Base-by-base conservation (phyloP, 2,113 vertebrate species). In the Neodontobutis hainanensis region DNA sequence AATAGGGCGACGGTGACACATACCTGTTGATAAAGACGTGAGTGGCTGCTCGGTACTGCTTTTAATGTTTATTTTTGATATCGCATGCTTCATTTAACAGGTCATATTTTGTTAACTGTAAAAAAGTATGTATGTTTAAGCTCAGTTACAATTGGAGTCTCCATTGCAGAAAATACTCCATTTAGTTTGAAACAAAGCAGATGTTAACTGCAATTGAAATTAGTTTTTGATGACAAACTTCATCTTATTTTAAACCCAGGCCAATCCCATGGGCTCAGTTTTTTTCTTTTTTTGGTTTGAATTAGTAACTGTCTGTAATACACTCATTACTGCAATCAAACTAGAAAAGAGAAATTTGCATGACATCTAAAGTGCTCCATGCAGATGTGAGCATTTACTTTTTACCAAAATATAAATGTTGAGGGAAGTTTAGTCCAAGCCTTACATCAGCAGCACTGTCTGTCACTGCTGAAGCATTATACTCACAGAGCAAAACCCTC, bases 21-120 rank as follows among this genome's bases (percentile, higher is more conserved):
- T 69, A 11, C 14, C 56, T 45, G 44, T 15, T 70, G 73, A 79
- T 81, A 58, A 56, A 73, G 61, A 38, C 58, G 3, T 63, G 3
- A 44, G 53, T 19, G 1, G 42, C 36, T 46, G 42, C 46, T 5
- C 19, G 9, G 4, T 8, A 14, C 38, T 11, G 46, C 19, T 27
- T n/a, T 9, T 35, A 11, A 35, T 10, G 4, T 15, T 15, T 27
- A 2, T 52, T 55, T 27, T 63, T 64, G 5, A 16, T 65, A 12
- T 38, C 2, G 7, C 11, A n/a, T 12, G 66, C 50, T 40, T 68
- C 47, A 62, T 61, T 61, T 48, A 57, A 34, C 11, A 38, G 5
- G 52, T 63, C 43, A 11, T n/a, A 16, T 50, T n/a, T n/a, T 51
- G 27, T 62, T 4, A 65, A 63, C 64, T 57, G 15, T 45, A 38